These are phyloP conservation scores for Musca domestica DNA, from an alignment of 1,140 invertebrate genomes.

Conservation along the genomic window DNA sequence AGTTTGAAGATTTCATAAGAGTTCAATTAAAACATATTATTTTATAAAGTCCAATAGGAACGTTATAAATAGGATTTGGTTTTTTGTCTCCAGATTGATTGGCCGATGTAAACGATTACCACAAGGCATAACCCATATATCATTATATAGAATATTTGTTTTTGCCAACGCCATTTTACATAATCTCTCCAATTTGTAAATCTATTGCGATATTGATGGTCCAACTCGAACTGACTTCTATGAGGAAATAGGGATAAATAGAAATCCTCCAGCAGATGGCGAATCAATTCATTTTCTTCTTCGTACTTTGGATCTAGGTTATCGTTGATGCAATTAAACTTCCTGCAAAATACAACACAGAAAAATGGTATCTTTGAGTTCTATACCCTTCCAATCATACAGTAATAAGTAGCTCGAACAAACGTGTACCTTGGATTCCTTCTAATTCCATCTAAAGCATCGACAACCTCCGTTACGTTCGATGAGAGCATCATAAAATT, in stretches of 20 bases:
- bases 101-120: slow-evolving; percentile 37
- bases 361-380: too few species aligned
- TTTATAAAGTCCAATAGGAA: too few species aligned
- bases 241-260: slow-evolving; percentile 74
- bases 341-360: too few species aligned
- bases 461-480: slow-evolving; percentile 68
- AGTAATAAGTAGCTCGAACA: slow-evolving; percentile 7
- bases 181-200: slow-evolving; percentile 67
- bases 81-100: slow-evolving; percentile 45
- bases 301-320: slow-evolving; percentile 68
- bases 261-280: slow-evolving; percentile 72
- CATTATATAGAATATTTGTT: slow-evolving; percentile 40
- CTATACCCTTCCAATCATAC: background rate
- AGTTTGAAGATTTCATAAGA: too few species aligned
- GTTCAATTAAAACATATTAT: too few species aligned
- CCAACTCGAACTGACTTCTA: slow-evolving; percentile 73
- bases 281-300: slow-evolving; percentile 68
- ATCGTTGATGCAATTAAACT: slow-evolving; percentile 84
- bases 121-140: slow-evolving; percentile 41
- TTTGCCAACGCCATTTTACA: slow-evolving; percentile 60
- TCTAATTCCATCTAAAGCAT: slow-evolving; percentile 69
- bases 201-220: too few species aligned
- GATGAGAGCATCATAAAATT: slow-evolving; percentile 80
- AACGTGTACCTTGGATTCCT: slow-evolving; percentile 62
- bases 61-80: too few species aligned